phyloP scores from a whole-genome alignment of 2,888 invertebrate species.

The Dysmachus trigonus region DNA sequence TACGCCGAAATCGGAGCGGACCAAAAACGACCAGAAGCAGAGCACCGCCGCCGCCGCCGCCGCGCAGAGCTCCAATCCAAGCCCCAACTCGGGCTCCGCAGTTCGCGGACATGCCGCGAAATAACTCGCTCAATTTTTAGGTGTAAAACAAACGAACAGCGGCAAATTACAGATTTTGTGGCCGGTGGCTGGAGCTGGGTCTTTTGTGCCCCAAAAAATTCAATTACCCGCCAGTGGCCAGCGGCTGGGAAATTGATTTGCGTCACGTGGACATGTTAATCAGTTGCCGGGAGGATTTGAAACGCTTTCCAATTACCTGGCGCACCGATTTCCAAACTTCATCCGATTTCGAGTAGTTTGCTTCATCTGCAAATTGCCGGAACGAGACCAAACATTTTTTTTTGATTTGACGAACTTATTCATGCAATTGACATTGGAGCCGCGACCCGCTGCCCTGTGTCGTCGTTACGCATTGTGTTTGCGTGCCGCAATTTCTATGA shows the following conservation, averaged over 20 bases:
- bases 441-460: neutral
- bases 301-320: constrained; percentile 1
- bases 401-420: constrained; percentile 19
- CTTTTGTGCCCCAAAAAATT: neutral
- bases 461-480: neutral
- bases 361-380: neutral
- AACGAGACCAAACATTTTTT: neutral
- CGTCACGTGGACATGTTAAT: constrained; percentile 27
- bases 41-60: neutral
- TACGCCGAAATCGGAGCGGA: neutral
- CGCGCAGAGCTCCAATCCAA: too few relatives aligned
- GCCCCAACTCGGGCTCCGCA: neutral
- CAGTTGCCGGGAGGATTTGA: neutral
- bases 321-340: neutral
- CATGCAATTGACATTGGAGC: neutral
- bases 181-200: neutral
- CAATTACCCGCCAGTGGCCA: neutral
- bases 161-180: neutral
- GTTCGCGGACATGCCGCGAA: neutral
- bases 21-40: neutral
- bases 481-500: neutral
- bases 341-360: neutral
- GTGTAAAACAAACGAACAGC: neutral
- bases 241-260: constrained; percentile 17
- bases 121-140: neutral